Evolutionary conservation across 1,140 invertebrate species (phyloP), one percentile per base, ranked within the genome.

Genomic region (Panagrolaimus sp.): DNA sequence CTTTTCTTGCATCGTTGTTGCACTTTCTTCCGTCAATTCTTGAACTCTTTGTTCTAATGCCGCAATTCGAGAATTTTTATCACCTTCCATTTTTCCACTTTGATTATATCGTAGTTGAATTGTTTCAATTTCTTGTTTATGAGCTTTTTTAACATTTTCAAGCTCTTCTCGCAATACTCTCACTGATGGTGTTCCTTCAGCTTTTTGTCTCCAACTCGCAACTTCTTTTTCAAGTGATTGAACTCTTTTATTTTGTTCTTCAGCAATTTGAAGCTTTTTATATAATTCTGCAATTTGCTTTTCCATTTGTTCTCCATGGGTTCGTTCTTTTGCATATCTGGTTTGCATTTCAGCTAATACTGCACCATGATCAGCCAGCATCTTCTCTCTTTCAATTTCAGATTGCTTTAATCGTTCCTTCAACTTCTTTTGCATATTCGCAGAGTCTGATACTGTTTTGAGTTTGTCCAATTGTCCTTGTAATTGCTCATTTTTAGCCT

Each of bases 271-370:
- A 2, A 58, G 15, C 21, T 58, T 58, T 21, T 67, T 74, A 43
- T 76, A 79, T 43, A 78, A 32, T 43, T 76, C 71, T 6, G 76
- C 76, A 4, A 76, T 55, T 76, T 76, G 26, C 43, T 71, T 67
- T 70, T 76, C 75, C 8, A 75, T 15, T 28, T 74, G 46, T 47
- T 78, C 65, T 6, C 43, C 58, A 43, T 68, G 67, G 24, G 48
- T 70, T 15, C 47, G 58, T 66, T 79, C 75, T 48, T 77, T 44
- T 24, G 67, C 58, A 58, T 79, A 76, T 55, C 70, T 45, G 48
- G 79, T 73, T 46, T 76, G 75, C 58, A 79, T 63, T 32, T 76
- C 71, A 17, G 76, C 63, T n/a, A 79, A 32, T 24, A 76, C 48
- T 15, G 66, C 47, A 15, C 75, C 75, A 62, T 76, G 73, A 21